A percentile compares a stretch with the other conserved stretches of the same genome.
Conservation (phyloP, 2,797 vertebrate genomes). For the Graptemys geographica region DNA sequence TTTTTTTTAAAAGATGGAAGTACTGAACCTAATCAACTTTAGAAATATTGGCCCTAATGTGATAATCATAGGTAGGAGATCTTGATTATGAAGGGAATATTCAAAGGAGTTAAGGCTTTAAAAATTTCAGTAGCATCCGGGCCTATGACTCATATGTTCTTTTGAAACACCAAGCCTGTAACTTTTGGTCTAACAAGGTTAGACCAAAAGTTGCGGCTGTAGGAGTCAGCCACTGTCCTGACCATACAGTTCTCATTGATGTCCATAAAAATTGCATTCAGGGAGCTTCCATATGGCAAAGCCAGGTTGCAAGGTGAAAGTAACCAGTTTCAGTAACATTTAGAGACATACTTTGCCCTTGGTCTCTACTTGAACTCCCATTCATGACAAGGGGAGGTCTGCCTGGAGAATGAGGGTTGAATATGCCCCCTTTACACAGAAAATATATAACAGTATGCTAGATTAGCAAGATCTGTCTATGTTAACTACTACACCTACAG, state of each 20-base stretch:
- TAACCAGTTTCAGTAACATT: background rate
- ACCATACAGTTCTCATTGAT: background rate
- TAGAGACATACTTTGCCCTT: background rate
- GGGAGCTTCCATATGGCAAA: background rate
- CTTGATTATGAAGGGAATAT: background rate
- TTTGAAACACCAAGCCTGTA: rapidly evolving
- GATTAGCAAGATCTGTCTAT: background rate
- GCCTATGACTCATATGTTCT: background rate
- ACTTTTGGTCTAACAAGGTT: background rate
- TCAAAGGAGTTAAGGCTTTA: background rate
- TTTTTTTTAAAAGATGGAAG: background rate
- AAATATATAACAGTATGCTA: background rate
- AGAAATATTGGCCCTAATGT: background rate
- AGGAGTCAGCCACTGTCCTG: background rate
- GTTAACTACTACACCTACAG: background rate
- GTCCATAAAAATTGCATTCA: background rate
- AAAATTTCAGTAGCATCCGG: background rate
- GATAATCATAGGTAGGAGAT: background rate
- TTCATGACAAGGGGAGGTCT: background rate
- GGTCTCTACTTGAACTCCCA: background rate
- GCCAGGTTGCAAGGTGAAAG: conserved; percentile 38
- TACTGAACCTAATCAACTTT: background rate
- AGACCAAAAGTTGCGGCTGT: rapidly evolving
- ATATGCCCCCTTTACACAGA: background rate
- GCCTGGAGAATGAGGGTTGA: background rate